Conservation (phyloP, 2,888 invertebrate genomes). For the Chrysina gloriosa region DNA sequence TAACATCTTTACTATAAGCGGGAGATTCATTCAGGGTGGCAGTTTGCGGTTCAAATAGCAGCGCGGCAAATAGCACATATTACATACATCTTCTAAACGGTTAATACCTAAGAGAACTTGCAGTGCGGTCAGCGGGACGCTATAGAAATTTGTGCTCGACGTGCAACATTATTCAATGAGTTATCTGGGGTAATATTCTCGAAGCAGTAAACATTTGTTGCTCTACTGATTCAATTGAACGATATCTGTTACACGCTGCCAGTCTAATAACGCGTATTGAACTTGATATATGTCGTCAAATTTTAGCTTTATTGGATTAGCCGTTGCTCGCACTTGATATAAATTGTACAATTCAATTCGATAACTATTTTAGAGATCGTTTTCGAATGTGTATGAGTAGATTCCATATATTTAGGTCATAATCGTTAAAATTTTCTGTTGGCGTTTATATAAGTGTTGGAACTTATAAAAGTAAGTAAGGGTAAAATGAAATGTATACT, state of each 20-base stretch:
- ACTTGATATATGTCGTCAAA: background rate
- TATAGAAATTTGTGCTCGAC: slow-evolving; percentile 48
- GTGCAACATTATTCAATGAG: slow-evolving; percentile 50
- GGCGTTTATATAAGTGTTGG: too few relatives aligned
- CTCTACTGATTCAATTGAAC: slow-evolving; percentile 16
- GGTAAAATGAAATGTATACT: too few relatives aligned
- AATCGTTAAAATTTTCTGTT: too few relatives aligned
- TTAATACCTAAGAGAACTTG: slow-evolving; percentile 24
- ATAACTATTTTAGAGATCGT: too few relatives aligned
- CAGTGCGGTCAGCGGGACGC: slow-evolving; percentile 15
- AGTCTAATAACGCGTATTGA: background rate
- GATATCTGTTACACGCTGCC: slow-evolving; percentile 14
- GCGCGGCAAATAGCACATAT: background rate
- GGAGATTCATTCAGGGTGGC: background rate
- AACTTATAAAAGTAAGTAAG: too few relatives aligned
- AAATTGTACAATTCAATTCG: too few relatives aligned
- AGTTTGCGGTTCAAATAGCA: background rate
- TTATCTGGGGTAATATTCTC: slow-evolving; percentile 49
- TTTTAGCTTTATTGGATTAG: slow-evolving; percentile 4
- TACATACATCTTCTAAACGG: slow-evolving; percentile 8
- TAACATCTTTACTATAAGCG: too few relatives aligned
- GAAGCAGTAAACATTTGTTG: slow-evolving; percentile 27
- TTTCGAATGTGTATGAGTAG: too few relatives aligned
- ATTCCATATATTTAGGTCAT: too few relatives aligned
- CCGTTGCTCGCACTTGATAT: background rate